phyloP scores from a whole-genome alignment of 2,113 vertebrate species.

The Notarius quadriscutis region DNA sequence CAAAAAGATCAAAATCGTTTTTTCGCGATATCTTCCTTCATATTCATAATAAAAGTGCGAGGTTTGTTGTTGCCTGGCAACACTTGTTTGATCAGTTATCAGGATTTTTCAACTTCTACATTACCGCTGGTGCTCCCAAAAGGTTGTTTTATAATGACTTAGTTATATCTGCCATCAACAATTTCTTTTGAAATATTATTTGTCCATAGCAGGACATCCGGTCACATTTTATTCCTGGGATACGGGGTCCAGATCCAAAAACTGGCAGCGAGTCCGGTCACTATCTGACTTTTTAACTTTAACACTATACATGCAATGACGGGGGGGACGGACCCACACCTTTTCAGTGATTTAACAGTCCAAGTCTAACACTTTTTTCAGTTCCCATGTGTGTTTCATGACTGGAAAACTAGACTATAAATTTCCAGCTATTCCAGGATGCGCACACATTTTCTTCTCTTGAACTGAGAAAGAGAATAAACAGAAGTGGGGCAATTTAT shows the following conservation, averaged over 20 bases:
- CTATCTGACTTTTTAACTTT: too few relatives aligned
- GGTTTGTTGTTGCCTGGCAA: too few relatives aligned
- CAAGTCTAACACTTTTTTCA: not conserved
- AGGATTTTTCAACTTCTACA: too few relatives aligned
- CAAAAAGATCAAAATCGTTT: too few relatives aligned
- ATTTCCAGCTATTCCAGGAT: not conserved
- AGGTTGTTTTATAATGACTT: not conserved
- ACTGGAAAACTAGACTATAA: not conserved
- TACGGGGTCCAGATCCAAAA: not conserved
- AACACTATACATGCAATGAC: not conserved
- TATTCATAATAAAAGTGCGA: too few relatives aligned
- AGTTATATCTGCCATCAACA: not conserved
- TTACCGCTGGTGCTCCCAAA: not conserved
- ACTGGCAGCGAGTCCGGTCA: not conserved
- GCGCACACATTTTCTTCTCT: not conserved
- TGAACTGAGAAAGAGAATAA: not conserved
- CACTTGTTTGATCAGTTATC: too few relatives aligned
- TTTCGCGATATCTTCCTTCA: too few relatives aligned
- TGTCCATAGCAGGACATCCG: not conserved
- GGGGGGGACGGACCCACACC: not conserved
- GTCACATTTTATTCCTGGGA: not conserved
- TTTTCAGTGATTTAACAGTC: not conserved
- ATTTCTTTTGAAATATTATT: not conserved
- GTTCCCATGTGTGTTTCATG: not conserved
- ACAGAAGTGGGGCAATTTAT: not conserved